phyloP scores from a whole-genome alignment of 2,797 vertebrate species.

The Rousettus madagascariensis region DNA sequence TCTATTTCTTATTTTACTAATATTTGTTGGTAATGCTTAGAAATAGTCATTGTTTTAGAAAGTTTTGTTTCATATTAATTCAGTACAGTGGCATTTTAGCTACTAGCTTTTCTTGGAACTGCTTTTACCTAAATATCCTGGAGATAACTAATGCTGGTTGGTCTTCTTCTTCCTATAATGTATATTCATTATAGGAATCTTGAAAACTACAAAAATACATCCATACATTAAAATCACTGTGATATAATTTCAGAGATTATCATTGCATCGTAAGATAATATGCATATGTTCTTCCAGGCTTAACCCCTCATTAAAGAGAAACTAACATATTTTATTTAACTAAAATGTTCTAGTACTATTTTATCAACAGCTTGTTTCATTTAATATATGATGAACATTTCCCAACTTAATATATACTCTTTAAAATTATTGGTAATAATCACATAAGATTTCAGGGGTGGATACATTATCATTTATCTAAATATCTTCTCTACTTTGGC shows the following conservation, averaged over 20 bases:
- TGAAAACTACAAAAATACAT: neutral
- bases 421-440: neutral
- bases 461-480: neutral
- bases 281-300: neutral
- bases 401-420: neutral
- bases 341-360: neutral
- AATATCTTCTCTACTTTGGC: neutral
- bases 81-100: neutral
- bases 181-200: neutral
- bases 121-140: neutral
- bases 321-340: neutral
- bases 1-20: neutral
- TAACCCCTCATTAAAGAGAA: neutral
- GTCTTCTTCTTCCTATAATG: neutral
- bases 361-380: neutral
- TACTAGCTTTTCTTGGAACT: neutral
- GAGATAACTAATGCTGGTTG: neutral
- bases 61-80: neutral
- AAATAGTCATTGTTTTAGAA: neutral
- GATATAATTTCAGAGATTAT: neutral
- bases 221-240: neutral
- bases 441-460: neutral
- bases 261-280: neutral
- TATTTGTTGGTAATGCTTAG: neutral
- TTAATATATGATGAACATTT: neutral